phyloP scores from a whole-genome alignment of 2,797 vertebrate genomes.

The Triplophysa bombifrons region DNA sequence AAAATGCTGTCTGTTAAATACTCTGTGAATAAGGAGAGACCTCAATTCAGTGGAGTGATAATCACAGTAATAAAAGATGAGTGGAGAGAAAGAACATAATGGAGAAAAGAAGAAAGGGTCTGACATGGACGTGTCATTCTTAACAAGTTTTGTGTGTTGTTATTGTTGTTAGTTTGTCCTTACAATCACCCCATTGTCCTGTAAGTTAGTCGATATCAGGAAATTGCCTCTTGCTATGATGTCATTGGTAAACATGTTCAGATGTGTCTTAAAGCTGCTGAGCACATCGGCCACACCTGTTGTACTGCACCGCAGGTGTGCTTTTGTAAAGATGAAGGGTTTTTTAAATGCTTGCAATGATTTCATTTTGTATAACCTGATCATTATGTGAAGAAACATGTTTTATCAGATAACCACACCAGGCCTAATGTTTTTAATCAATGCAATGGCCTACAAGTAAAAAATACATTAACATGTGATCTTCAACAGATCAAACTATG shows the following conservation, averaged over 20 bases:
- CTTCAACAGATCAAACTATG: too few species aligned
- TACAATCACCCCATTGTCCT: not conserved
- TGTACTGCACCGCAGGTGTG: slow-evolving; percentile 36
- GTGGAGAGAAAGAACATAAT: too few species aligned
- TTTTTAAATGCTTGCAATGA: slow-evolving; percentile 15
- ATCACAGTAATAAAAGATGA: too few species aligned
- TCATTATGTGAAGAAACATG: slow-evolving; percentile 7
- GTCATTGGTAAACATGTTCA: slow-evolving; percentile 48
- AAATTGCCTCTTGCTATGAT: slow-evolving; percentile 36
- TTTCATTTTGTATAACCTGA: not conserved
- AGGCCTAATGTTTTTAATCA: not conserved
- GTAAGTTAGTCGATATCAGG: slow-evolving; percentile 15
- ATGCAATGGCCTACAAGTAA: not conserved
- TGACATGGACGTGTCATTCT: too few species aligned
- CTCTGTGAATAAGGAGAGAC: too few species aligned
- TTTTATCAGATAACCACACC: not conserved
- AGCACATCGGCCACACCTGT: slow-evolving; percentile 41
- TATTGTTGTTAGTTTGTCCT: not conserved
- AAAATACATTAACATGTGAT: too few species aligned
- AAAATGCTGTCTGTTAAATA: not conserved
- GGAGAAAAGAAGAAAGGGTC: too few species aligned
- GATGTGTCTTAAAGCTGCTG: slow-evolving; percentile 31
- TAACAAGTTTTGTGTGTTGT: not conserved
- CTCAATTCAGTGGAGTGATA: too few species aligned
- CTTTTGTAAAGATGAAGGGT: slow-evolving; percentile 45